These are phyloP conservation scores for Falcunculus frontatus DNA, from an alignment of 2,113 vertebrate genomes.

Conservation along the genomic window DNA sequence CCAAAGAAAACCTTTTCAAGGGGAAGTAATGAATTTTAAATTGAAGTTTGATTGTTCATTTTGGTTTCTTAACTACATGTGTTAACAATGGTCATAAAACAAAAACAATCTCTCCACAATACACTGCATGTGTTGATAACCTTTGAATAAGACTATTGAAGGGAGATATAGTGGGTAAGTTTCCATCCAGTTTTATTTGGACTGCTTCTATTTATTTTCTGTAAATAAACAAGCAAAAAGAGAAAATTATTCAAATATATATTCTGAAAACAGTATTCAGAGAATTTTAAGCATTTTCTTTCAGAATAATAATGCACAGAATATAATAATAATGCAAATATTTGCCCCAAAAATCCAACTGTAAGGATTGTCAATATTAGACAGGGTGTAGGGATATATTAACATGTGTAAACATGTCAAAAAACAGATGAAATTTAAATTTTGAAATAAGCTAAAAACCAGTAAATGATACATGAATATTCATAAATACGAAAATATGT, in stretches of 20 bases:
- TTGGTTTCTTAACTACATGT: not conserved
- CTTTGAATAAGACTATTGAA: not conserved
- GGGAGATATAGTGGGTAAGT: not conserved
- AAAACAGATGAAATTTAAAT: not conserved
- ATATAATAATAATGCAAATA: not conserved
- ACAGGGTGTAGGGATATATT: not conserved
- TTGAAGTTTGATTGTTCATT: not conserved
- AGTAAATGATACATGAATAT: not conserved
- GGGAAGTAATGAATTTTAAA: not conserved
- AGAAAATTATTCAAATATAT: not conserved
- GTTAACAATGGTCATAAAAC: not conserved
- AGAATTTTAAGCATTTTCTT: not conserved
- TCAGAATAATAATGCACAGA: not conserved
- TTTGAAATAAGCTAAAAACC: not conserved
- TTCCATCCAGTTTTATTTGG: not conserved
- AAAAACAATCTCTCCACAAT: not conserved
- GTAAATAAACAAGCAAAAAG: not conserved
- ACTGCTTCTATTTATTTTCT: not conserved
- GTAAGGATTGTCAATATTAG: not conserved
- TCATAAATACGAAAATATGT: not conserved
- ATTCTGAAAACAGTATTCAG: not conserved
- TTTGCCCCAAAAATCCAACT: not conserved
- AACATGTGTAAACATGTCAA: not conserved
- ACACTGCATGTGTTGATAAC: not conserved
- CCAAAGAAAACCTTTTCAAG: not conserved